Evolutionary conservation across 1,140 invertebrate species (phyloP), one percentile per base, ranked within the genome.

Genomic region (Microplitis demolitor): DNA sequence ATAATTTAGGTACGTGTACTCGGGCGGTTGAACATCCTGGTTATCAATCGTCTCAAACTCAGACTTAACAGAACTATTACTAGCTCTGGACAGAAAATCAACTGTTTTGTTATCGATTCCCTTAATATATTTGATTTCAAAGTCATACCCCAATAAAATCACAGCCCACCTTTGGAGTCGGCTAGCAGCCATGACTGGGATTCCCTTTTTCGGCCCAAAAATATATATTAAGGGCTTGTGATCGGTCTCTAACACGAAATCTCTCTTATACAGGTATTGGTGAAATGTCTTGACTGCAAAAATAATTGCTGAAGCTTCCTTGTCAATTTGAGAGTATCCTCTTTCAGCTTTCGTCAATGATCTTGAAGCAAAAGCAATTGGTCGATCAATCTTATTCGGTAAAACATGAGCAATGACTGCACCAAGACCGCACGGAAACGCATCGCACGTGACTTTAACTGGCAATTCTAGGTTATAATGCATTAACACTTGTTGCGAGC

Each of bases 141-240:
- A 69, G 33, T 69, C 53, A 16, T 69, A 69, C 14, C 33, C 66
- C 2, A 45, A 39, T 14, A 69, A 37, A 60, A 69, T 51, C 4
- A 69, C 54, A n/a, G 66, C 66, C 66, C 66, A 60, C 13, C 66
- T 56, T 45, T 60, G 66, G 24, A 69, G 31, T 69, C 66, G 34
- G 13, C 66, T 56, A 37, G 66, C 54, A 5, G 53, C 66, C 66
- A 69, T 69, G 6, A 37, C 2, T 35, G 54, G 66, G 9, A 60
- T 58, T 37, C 53, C 54, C n/a, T 56, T 54, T 33, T 54, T 67
- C 9, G 66, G 53, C 6, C 54, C 66, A 34, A 69, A 69, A 60
- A 69, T 69, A 16, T 37, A 69, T 16, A 37, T 69, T 8, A 69
- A 35, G 4, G 66, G 66, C 54, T 58, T 69, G 39, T 60, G 53